Evolutionary conservation across 2,113 vertebrate species (phyloP), one percentile per base, ranked within the genome.

Genomic region (Anguilla rostrata): DNA sequence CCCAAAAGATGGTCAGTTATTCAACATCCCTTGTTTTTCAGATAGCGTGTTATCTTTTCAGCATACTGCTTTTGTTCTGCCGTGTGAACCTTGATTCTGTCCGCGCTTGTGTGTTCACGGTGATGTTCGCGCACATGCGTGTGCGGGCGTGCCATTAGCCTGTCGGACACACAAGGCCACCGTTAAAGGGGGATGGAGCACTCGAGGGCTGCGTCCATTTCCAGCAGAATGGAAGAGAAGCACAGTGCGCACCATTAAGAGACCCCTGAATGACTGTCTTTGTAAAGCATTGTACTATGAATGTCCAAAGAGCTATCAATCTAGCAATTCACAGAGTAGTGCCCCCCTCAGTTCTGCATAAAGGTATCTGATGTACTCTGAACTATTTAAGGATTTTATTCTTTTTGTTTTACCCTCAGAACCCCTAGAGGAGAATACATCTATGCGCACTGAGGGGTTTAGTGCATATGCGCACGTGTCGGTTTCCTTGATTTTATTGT

Each of bases 201-300:
- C 89, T 90, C 90, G 90, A 89, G 91, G 92, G 92, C 92, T 91
- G 87, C 91, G 88, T 88, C 89, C 90, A 4, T 86, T 88, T 94
- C 91, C 92, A 78, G 15, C 86, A 86, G 87, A 88, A 89, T 90
- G 85, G 4, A 26, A 75, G 82, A 82, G 53, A 83, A 88, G 87
- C 85, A 85, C 88, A 88, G 71, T 81, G 87, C 86, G 93, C 93
- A 46, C 86, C 92, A 87, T 92, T 93, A 94, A 94, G 91, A 87
- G 92, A 90, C 94, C 93, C 93, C 92, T 29, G 5, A 40, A 86
- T 87, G 94, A 89, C 90, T 41, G 41, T 87, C 87, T 88, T 90
- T 91, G 90, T 91, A 93, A 94, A 94, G 91, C 86, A 92, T 87
- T 89, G 88, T 89, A 93, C 90, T 93, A 92, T 93, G 90, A 92